These are phyloP conservation scores for Gasterosteus aculeatus DNA, from an alignment of 2,113 vertebrate genomes.

Conservation along the genomic window DNA sequence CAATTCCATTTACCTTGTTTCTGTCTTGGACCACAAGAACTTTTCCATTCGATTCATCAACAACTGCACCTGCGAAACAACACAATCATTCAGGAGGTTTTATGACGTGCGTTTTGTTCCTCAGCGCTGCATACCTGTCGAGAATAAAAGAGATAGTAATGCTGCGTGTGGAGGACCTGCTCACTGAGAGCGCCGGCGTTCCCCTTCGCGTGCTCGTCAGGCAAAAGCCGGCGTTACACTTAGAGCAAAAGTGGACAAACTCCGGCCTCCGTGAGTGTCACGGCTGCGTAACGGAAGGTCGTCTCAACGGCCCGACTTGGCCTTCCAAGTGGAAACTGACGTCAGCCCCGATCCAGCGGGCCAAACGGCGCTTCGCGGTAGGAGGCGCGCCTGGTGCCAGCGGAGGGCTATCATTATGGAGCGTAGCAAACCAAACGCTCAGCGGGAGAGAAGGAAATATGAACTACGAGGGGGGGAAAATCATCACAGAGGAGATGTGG, in stretches of 20 bases:
- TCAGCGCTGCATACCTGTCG: too few relatives aligned
- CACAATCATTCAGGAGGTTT: not conserved
- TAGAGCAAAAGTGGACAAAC: not conserved
- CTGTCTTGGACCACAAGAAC: conserved; percentile 94
- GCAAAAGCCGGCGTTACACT: not conserved
- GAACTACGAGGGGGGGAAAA: conserved; percentile 14
- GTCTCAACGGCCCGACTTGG: conserved; percentile 62
- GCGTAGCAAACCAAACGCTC: conserved; percentile 54
- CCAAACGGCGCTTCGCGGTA: conserved; percentile 43
- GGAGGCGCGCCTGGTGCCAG: conserved; percentile 40
- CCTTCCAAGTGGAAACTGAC: conserved; percentile 76
- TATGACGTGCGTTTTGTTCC: not conserved
- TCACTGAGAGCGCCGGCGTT: too few relatives aligned
- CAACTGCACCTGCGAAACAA: conserved; percentile 86
- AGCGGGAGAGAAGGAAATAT: conserved; percentile 7
- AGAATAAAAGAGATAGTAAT: too few relatives aligned
- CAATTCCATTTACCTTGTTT: conserved; percentile 84
- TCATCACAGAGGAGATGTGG: conserved; percentile 12
- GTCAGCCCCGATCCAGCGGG: conserved; percentile 55
- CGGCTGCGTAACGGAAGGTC: conserved; percentile 66
- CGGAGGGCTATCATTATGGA: conserved; percentile 68
- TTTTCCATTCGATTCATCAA: conserved; percentile 88
- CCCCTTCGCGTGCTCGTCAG: too few relatives aligned
- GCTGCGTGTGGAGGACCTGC: too few relatives aligned
- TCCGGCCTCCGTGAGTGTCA: conserved; percentile 51